Conservation (phyloP, 2,113 vertebrate species). For the Chrysemys picta region DNA sequence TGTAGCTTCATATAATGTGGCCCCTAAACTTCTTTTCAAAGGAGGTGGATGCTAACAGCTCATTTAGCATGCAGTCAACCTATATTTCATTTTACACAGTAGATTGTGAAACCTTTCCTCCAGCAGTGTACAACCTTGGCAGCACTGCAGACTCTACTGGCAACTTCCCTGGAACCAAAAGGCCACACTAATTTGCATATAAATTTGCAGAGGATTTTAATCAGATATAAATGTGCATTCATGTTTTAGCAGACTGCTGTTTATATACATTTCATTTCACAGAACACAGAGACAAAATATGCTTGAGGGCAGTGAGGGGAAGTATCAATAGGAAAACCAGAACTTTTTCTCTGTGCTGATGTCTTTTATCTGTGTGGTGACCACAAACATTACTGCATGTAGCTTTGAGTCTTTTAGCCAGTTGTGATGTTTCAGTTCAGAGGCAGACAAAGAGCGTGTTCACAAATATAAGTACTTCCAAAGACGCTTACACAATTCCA, state of each 20-base stretch:
- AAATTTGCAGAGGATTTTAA: not conserved
- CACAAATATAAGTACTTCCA: not conserved
- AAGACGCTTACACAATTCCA: not conserved
- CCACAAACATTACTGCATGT: not conserved
- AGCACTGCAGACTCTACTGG: not conserved
- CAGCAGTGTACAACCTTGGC: not conserved
- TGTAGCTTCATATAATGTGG: constrained; percentile 9
- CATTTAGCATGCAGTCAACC: not conserved
- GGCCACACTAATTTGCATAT: not conserved
- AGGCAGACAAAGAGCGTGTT: not conserved
- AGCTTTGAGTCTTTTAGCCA: not conserved
- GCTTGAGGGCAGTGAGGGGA: not conserved
- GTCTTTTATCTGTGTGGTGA: not conserved
- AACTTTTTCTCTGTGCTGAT: not conserved
- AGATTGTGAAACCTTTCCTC: not conserved
- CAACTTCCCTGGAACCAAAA: not conserved
- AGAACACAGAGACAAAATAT: not conserved
- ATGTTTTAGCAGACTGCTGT: not conserved
- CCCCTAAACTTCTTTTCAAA: not conserved
- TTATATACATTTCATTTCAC: not conserved
- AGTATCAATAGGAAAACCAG: not conserved
- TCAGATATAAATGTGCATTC: not conserved
- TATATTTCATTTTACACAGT: not conserved
- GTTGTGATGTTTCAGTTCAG: not conserved
- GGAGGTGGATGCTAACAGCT: constrained; percentile 19